These are phyloP conservation scores for Pipra filicauda DNA, from an alignment of 2,113 vertebrate species.

Conservation along the genomic window DNA sequence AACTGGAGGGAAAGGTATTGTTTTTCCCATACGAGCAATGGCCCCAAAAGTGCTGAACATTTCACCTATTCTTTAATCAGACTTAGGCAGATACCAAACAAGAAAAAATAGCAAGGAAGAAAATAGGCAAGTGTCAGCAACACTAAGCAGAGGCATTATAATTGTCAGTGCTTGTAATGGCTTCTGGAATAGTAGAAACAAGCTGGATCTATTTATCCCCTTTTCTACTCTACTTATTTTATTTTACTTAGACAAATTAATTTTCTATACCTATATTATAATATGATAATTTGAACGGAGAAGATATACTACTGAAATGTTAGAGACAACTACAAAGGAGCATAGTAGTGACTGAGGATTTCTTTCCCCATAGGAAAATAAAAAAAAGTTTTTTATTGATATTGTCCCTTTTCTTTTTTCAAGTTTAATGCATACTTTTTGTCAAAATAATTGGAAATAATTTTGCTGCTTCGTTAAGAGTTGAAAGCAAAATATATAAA, in stretches of 20 bases:
- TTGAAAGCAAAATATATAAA: background rate
- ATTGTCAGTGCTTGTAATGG: background rate
- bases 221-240: background rate
- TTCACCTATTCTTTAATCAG: background rate
- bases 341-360: background rate
- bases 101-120: background rate
- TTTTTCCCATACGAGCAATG: background rate
- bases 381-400: background rate
- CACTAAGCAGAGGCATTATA: background rate
- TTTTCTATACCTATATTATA: background rate
- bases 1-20: background rate
- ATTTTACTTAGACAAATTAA: background rate
- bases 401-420: background rate
- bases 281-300: background rate
- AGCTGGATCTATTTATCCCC: background rate
- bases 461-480: background rate
- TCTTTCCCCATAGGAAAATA: background rate
- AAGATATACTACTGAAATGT: background rate
- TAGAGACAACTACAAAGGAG: background rate
- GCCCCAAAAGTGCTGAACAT: background rate
- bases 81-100: background rate
- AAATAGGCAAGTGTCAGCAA: background rate
- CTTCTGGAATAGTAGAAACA: background rate
- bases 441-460: background rate
- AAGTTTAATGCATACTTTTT: background rate